Evolutionary conservation across 92 coral and sea anemone genomes (phyloP).

Genomic region (Epizoanthus stellaris): DNA sequence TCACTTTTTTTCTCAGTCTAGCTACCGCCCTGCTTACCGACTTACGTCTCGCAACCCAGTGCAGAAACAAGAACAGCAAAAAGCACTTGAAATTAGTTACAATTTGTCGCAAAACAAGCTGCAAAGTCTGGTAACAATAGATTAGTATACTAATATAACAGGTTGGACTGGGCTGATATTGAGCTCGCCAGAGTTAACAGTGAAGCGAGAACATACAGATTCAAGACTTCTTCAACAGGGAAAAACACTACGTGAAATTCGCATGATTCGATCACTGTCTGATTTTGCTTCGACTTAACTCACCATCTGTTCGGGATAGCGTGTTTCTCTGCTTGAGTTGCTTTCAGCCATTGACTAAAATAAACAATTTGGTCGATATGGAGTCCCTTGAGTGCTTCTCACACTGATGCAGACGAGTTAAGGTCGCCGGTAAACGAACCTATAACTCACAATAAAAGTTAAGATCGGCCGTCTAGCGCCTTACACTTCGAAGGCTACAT

Average conservation of each 20-base stretch:
- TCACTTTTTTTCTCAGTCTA: no score
- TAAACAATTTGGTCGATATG: not conserved
- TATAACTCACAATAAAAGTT: not conserved
- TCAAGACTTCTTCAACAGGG: not conserved
- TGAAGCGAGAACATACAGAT: not conserved
- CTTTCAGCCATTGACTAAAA: not conserved
- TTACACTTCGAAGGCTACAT: not conserved
- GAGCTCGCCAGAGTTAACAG: not conserved
- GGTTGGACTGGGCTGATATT: not conserved
- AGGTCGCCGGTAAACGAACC: not conserved
- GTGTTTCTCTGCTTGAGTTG: slow-evolving; percentile 6
- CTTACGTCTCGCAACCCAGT: not conserved
- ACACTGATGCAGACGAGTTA: not conserved
- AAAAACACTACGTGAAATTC: not conserved
- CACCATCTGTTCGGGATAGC: slow-evolving; percentile 25
- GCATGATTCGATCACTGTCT: not conserved
- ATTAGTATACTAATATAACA: not conserved
- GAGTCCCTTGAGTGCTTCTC: not conserved
- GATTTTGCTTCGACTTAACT: not conserved
- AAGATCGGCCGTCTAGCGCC: slow-evolving; percentile 14
- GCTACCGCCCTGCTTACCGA: not conserved
- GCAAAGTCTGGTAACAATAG: not conserved
- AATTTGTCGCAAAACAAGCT: not conserved
- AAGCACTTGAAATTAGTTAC: not conserved
- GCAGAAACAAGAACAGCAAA: slow-evolving; percentile 2